Evolutionary conservation across 2,888 invertebrate species (phyloP).

Genomic region (Cheilosia vulpina): DNA sequence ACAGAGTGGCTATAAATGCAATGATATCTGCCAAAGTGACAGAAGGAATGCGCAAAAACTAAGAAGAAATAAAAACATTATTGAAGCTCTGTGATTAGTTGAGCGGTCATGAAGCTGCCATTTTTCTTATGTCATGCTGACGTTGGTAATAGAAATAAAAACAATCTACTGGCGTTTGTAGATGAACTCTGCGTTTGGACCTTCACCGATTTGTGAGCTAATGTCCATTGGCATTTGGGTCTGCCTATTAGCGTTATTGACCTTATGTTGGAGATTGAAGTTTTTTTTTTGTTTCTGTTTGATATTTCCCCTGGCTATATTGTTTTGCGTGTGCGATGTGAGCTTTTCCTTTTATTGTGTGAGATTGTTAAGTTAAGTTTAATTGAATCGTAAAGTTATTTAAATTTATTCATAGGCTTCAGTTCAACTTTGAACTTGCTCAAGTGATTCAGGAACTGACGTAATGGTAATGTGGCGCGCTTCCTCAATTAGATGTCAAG

Average conservation of each 20-base stretch:
- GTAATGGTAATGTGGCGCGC: conserved; percentile 19
- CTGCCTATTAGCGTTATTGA: conserved; percentile 55
- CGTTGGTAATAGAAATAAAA: conserved; percentile 1
- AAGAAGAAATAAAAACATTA: not conserved
- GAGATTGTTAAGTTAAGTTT: conserved; percentile 7
- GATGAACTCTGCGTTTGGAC: conserved; percentile 47
- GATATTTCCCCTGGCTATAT: conserved; percentile 41
- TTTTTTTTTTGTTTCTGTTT: not conserved
- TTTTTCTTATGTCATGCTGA: conserved; percentile 29
- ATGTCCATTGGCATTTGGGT: conserved; percentile 56
- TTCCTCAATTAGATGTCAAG: conserved; percentile 39
- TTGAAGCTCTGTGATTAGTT: conserved; percentile 25
- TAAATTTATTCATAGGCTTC: conserved; percentile 12
- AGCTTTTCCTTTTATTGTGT: conserved; percentile 16
- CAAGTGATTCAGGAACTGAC: conserved; percentile 51
- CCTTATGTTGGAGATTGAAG: conserved; percentile 53
- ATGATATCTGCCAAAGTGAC: conserved; percentile 59
- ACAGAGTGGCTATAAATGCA: conserved; percentile 10
- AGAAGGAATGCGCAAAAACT: conserved; percentile 41
- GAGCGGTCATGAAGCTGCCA: conserved; percentile 13
- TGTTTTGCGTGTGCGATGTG: conserved; percentile 11
- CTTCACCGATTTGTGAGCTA: conserved; percentile 52
- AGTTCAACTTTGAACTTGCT: conserved; percentile 26
- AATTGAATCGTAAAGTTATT: conserved; percentile 44
- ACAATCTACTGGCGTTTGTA: conserved; percentile 5